Evolutionary conservation across 2,797 vertebrate genomes (phyloP).

Genomic region (Sebastes baramenuke): DNA sequence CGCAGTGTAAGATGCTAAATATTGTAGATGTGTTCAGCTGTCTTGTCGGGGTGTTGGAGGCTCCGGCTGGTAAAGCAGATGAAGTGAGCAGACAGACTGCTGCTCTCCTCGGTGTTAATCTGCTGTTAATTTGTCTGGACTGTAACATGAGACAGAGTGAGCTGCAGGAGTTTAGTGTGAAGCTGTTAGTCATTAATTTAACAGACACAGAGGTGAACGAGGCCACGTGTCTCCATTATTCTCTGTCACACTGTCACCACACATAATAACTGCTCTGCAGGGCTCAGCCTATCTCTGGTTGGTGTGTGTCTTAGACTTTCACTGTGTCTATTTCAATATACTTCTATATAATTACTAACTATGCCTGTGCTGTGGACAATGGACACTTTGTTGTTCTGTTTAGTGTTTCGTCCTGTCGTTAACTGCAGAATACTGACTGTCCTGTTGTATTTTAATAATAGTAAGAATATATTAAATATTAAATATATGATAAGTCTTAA

Average conservation of each 20-base stretch:
- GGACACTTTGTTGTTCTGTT: neutral
- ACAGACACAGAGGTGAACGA: constrained; percentile 64
- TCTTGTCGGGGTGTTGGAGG: neutral
- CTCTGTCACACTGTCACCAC: constrained; percentile 68
- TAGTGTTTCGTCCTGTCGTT: neutral
- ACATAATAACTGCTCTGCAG: constrained; percentile 48
- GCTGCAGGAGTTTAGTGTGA: constrained; percentile 63
- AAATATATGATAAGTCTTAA: neutral
- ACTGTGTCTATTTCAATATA: neutral
- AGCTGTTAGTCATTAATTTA: constrained; percentile 73
- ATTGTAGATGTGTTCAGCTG: rapidly evolving
- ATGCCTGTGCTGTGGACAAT: neutral
- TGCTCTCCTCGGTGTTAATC: constrained; percentile 47
- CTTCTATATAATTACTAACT: neutral
- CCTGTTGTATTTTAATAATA: neutral
- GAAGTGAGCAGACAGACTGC: constrained; percentile 18
- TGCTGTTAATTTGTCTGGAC: constrained; percentile 63
- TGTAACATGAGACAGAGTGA: constrained; percentile 47
- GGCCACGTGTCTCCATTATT: constrained; percentile 71
- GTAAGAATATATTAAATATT: neutral
- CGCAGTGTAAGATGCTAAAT: neutral
- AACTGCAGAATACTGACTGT: neutral
- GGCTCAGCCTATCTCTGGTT: neutral
- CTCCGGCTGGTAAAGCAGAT: neutral
- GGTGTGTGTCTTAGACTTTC: neutral